phyloP scores from a whole-genome alignment of 2,888 invertebrate genomes.

The Drosophila bunnanda region DNA sequence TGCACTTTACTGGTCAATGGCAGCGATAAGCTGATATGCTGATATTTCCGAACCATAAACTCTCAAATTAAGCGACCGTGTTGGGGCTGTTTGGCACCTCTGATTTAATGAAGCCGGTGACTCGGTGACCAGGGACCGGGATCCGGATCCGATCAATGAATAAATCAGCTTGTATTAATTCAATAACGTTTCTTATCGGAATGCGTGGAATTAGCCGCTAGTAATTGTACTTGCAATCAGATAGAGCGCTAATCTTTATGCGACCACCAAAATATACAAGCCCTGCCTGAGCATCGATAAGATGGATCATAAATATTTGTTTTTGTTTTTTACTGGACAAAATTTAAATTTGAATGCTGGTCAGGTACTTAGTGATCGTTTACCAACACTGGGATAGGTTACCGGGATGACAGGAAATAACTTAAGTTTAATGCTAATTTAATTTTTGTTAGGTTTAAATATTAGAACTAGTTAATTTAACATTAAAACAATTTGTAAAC shows the following conservation, averaged over 20 bases:
- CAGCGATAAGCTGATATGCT: conserved; percentile 50
- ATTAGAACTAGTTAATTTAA: neutral
- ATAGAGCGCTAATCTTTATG: conserved; percentile 25
- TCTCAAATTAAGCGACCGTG: conserved; percentile 32
- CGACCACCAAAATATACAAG: conserved; percentile 8
- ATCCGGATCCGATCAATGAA: conserved; percentile 16
- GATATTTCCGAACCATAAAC: conserved; percentile 50
- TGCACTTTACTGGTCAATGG: conserved; percentile 33
- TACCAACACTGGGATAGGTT: conserved; percentile 13
- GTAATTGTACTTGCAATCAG: conserved; percentile 12
- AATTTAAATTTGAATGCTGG: conserved; percentile 18
- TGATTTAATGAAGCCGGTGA: conserved; percentile 25
- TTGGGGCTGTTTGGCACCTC: conserved; percentile 6
- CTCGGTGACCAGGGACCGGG: neutral
- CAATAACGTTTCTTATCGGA: conserved; percentile 30
- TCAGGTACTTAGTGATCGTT: neutral
- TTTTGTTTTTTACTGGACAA: neutral
- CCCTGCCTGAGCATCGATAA: conserved; percentile 22
- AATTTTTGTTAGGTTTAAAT: neutral
- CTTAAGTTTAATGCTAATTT: neutral
- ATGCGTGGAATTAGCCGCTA: conserved; percentile 16
- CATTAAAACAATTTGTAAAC: no score
- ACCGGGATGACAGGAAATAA: neutral
- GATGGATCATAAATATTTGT: conserved; percentile 9
- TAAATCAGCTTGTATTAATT: conserved; percentile 26